Percentiles rank a stretch among this genome's conserved stretches.
Evolutionary conservation across 1,140 invertebrate species (phyloP).

Genomic region (Nasonia giraulti): DNA sequence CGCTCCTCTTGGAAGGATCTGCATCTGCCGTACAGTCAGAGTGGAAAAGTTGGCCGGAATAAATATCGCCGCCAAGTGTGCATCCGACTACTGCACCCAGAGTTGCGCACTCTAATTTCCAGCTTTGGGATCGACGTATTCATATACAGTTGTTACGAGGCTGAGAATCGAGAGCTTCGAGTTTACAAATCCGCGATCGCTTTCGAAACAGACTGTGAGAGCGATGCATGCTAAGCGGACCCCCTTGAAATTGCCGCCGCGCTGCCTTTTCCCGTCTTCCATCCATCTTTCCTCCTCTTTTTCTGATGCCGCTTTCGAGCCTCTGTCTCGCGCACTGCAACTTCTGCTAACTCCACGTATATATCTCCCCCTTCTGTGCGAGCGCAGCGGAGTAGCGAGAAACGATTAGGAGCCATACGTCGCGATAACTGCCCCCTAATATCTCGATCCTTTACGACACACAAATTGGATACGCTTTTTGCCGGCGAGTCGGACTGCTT

Average conservation of each 20-base stretch:
- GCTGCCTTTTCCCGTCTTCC: conserved; percentile 37
- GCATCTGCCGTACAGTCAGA: conserved; percentile 24
- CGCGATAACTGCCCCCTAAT: conserved; percentile 72
- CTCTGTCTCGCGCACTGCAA: neutral
- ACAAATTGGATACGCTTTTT: conserved; percentile 66
- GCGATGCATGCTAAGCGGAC: neutral
- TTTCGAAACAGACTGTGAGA: conserved; percentile 21
- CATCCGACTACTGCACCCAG: neutral
- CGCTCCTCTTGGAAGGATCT: conserved; percentile 33
- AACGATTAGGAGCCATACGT: conserved; percentile 74
- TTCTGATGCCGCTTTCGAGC: neutral
- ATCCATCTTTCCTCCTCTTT: conserved; percentile 41
- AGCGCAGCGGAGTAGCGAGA: conserved; percentile 55
- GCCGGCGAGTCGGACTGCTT: neutral
- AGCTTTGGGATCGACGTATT: too few relatives aligned
- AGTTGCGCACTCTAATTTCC: neutral
- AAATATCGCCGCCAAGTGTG: neutral
- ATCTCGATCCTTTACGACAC: conserved; percentile 67
- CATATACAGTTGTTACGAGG: too few relatives aligned
- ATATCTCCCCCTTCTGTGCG: neutral
- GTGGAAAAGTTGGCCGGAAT: conserved; percentile 22
- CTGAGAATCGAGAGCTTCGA: neutral
- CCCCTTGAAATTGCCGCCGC: neutral
- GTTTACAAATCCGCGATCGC: neutral
- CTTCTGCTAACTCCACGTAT: neutral